Evolutionary conservation across 1,140 invertebrate species (phyloP).

Genomic region (Temnothorax nylanderi): DNA sequence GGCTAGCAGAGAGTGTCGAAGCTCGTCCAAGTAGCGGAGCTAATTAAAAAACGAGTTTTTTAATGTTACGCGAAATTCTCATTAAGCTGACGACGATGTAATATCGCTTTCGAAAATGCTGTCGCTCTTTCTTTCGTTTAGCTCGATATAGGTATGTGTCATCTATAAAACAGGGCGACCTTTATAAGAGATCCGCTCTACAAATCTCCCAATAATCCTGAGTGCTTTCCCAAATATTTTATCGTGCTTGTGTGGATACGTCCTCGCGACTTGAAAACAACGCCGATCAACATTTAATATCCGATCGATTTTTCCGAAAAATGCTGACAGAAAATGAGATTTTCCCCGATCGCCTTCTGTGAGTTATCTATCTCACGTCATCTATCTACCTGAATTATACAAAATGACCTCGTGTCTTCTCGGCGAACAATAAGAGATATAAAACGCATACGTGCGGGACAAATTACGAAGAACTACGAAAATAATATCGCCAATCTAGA

Average conservation of each 20-base stretch:
- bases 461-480: conserved; percentile 13
- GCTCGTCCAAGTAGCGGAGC: not conserved
- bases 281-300: conserved; percentile 30
- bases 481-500: conserved; percentile 5
- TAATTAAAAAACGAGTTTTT: conserved; percentile 45
- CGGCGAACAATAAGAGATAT: not conserved
- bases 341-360: conserved; percentile 1
- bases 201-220: conserved; percentile 45
- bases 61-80: conserved; percentile 31
- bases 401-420: not conserved
- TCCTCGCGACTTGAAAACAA: conserved; percentile 2
- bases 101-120: conserved; percentile 41
- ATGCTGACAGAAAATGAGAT: not conserved
- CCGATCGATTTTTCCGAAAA: conserved; percentile 31
- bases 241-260: not conserved
- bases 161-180: conserved; percentile 31
- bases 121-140: conserved; percentile 23
- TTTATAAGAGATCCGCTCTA: conserved; percentile 19
- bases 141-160: conserved; percentile 10
- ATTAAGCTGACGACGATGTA: conserved; percentile 27
- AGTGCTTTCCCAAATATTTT: conserved; percentile 48
- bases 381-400: conserved; percentile 16
- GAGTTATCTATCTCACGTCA: not conserved
- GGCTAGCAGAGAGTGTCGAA: not conserved
- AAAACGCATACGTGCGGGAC: not conserved